Base-by-base conservation (phyloP, 2,888 invertebrate species). In the Pyralis farinalis region DNA sequence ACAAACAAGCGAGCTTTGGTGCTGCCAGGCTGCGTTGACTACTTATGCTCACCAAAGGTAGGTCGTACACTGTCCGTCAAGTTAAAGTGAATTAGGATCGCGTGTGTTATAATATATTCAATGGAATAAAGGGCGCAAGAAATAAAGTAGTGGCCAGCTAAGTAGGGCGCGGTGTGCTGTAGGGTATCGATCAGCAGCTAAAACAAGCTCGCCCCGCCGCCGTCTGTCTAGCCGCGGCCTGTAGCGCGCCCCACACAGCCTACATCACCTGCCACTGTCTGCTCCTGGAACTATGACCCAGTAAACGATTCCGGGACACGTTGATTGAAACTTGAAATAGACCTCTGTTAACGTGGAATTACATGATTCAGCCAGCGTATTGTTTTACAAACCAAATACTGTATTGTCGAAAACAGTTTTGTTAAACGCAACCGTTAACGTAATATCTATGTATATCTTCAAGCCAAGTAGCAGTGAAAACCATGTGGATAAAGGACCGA, bases 111-210 rank as follows among this genome's bases (percentile, higher is more conserved):
- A 60, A 58, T 50, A 58, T 56, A 69, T 66, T 69, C 61, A 70
- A 60, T 69, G 69, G 65, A 76, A 73, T 71, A 69, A 63, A 70
- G 57, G 59, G 55, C 55, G 62, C 64, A 72, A 63, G 71, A 74
- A 74, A 77, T 74, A 70, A 62, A 72, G 68, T 71, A 68, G 71
- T 76, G 71, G 70, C 69, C 55, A 65, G 62, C 58, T 59, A 86
- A 85, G 75, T 83, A 80, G 84, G 83, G 72, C 83, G 74, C 71
- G 64, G 73, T 77, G 65, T 70, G 72, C 59, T 61, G 60, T 55
- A 7, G 55, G 59, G 70, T 87, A 87, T 87, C 80, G 87, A 87
- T 84, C 81, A 85, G 77, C 41, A 51, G 70, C 76, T 85, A 81
- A 82, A 86, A 82, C 79, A 73, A 80, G 71, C 73, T 49, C 67